Conservation (phyloP, 2,888 invertebrate species). For the Heteromyza rotundicornis region DNA sequence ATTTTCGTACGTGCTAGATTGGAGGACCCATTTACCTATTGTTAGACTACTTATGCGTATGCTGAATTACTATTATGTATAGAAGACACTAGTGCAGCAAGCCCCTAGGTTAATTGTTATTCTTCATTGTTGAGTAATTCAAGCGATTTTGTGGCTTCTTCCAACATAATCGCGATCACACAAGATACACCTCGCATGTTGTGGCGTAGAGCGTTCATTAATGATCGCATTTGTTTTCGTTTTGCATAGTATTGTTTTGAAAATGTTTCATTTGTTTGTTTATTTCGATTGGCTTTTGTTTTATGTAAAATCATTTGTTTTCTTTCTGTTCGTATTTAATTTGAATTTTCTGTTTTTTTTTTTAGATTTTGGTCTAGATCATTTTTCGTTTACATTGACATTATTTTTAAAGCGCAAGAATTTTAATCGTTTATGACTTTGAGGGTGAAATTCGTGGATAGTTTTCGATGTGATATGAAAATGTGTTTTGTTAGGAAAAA, state of each 20-base stretch:
- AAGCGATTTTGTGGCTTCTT: background rate
- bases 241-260: background rate
- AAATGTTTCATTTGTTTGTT: conserved; percentile 5
- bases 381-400: conserved; percentile 53
- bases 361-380: conserved; percentile 12
- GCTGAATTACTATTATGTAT: no score
- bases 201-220: background rate
- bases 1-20: conserved; percentile 8
- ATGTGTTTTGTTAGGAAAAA: no score
- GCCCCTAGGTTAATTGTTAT: background rate
- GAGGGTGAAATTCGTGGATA: conserved; percentile 35
- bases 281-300: conserved; percentile 17
- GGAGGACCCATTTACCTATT: conserved; percentile 8
- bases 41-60: background rate
- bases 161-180: no score
- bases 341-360: conserved; percentile 9
- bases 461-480: no score
- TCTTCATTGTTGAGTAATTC: background rate
- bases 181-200: no score
- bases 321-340: conserved; percentile 14
- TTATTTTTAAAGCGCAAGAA: conserved; percentile 46
- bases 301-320: conserved; percentile 31
- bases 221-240: conserved; percentile 1
- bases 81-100: no score
- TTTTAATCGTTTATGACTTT: conserved; percentile 58